phyloP scores from a whole-genome alignment of 2,113 vertebrate genomes.

The Trematocara zebra region DNA sequence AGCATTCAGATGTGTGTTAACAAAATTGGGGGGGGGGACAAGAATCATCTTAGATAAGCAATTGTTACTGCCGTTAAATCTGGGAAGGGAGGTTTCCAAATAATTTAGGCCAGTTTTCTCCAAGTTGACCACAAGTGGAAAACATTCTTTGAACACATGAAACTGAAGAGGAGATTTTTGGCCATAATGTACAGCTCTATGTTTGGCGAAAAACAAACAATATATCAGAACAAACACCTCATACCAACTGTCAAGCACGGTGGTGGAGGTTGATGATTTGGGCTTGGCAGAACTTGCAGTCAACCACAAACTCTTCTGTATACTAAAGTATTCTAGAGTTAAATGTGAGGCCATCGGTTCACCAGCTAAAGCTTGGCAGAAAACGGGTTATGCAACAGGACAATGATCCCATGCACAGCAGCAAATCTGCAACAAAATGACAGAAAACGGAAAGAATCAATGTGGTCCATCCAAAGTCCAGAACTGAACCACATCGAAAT shows the following conservation, averaged over 20 bases:
- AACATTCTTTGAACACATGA: neutral
- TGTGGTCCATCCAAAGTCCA: neutral
- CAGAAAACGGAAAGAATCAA: neutral
- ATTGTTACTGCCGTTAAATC: neutral
- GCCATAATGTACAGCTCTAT: neutral
- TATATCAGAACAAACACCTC: neutral
- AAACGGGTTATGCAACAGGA: neutral
- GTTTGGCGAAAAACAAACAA: neutral
- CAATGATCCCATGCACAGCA: neutral
- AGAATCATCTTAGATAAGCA: neutral
- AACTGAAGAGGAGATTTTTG: neutral
- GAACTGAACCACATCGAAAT: neutral
- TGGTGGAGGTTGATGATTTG: neutral
- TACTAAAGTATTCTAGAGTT: neutral
- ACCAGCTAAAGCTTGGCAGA: neutral
- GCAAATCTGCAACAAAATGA: neutral
- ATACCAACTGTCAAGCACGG: neutral
- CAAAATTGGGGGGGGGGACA: neutral
- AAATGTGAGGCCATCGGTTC: neutral
- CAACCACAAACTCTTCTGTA: neutral
- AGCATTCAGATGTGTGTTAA: neutral
- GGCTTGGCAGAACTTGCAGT: neutral
- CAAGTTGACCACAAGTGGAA: neutral
- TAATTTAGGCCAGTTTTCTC: neutral
- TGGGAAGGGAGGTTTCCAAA: neutral